Percentiles rank a stretch among this genome's conserved stretches.
Conservation (phyloP, 2,888 invertebrate species). For the Hofmannophila pseudospretella region DNA sequence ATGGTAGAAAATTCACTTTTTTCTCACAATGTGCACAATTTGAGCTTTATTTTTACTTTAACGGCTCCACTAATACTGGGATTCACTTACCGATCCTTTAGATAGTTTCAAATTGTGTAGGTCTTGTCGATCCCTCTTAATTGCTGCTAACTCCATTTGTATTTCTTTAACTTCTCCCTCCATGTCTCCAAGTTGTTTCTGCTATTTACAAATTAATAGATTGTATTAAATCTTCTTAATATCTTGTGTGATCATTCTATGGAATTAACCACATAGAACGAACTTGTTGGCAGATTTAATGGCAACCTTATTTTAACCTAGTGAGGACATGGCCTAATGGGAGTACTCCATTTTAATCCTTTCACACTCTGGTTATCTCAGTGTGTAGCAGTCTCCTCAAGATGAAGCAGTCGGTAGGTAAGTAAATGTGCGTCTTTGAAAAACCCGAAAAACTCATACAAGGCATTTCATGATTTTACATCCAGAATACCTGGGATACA, state of each 20-base stretch:
- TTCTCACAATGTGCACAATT: no score
- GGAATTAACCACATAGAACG: no score
- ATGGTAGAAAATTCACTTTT: no score
- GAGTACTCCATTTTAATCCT: background rate
- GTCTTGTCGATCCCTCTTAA: conserved; percentile 43
- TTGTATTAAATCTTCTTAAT: background rate
- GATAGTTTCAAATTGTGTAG: conserved; percentile 19
- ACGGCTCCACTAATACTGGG: no score
- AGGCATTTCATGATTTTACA: no score
- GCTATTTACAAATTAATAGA: conserved; percentile 26
- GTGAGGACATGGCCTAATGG: conserved; percentile 1
- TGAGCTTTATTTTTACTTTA: no score
- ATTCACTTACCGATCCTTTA: conserved; percentile 6
- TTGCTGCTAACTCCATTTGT: conserved; percentile 56
- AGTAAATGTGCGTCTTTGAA: no score
- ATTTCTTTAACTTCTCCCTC: conserved; percentile 64
- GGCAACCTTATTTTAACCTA: conserved; percentile 2
- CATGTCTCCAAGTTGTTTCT: conserved; percentile 62
- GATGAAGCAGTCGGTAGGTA: no score
- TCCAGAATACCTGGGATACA: no score
- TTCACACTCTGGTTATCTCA: no score
- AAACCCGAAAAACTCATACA: no score
- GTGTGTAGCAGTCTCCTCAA: no score
- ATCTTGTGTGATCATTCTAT: background rate
- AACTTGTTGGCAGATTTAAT: background rate